Evolutionary conservation across 2,113 vertebrate species (phyloP).

Genomic region (Sebastes fasciatus): DNA sequence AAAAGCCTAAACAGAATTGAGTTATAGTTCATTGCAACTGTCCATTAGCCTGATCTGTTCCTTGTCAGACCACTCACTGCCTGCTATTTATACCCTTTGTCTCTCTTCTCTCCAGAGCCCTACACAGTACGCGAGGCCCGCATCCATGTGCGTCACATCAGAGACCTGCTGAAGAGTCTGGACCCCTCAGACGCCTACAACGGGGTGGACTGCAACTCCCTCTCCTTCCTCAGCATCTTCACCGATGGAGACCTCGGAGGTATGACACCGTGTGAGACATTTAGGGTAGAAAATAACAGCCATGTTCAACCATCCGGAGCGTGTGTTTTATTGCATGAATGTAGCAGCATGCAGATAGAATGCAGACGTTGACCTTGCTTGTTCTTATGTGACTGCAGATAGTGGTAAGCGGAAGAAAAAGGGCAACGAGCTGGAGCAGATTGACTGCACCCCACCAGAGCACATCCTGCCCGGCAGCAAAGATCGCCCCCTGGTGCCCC

Average conservation of each 20-base stretch:
- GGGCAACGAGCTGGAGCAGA: constrained; percentile 95
- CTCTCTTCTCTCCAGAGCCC: constrained; percentile 84
- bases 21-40: neutral
- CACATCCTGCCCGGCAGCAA: constrained; percentile 97
- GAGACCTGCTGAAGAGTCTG: constrained; percentile 97
- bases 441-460: constrained; percentile 98
- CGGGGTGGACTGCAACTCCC: constrained; percentile 96
- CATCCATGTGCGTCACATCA: constrained; percentile 97
- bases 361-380: neutral
- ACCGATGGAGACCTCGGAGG: constrained; percentile 98
- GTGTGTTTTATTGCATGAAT: neutral
- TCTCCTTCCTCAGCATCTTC: constrained; percentile 97
- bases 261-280: constrained; percentile 53
- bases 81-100: neutral
- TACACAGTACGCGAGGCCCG: constrained; percentile 98
- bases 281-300: neutral
- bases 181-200: constrained; percentile 98
- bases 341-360: neutral
- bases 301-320: neutral
- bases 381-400: constrained; percentile 78
- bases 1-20: neutral
- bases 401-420: constrained; percentile 96
- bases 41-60: neutral
- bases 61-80: neutral
- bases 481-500: constrained; percentile 92